Evolutionary conservation across 1,140 invertebrate genomes (phyloP).

Genomic region (Philopotamus ludificatus): DNA sequence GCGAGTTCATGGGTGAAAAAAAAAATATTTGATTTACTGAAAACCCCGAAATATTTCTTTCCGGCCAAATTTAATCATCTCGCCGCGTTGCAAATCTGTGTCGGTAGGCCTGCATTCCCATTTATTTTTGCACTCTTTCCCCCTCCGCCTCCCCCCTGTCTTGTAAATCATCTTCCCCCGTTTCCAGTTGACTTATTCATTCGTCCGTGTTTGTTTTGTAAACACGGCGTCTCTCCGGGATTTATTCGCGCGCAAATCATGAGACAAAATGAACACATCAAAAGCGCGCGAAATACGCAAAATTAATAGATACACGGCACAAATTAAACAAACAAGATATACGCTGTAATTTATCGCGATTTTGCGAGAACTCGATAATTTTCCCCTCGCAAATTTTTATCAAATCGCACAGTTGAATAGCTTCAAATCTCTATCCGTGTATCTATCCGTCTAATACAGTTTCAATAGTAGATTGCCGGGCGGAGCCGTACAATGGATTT

Average conservation of each 20-base stretch:
- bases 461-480: conserved; percentile 21
- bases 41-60: not conserved
- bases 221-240: not conserved
- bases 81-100: not conserved
- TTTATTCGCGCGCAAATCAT: conserved; percentile 12
- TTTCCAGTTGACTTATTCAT: conserved; percentile 11
- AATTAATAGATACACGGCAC: not conserved
- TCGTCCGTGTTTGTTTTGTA: conserved; percentile 22
- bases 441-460: conserved; percentile 11
- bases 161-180: conserved; percentile 29
- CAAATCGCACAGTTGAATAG: too few relatives aligned
- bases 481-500: conserved; percentile 38
- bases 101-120: not conserved
- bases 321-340: not conserved
- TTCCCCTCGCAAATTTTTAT: too few relatives aligned
- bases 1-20: too few relatives aligned
- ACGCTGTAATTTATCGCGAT: not conserved
- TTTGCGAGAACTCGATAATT: too few relatives aligned
- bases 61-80: not conserved
- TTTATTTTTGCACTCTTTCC: not conserved
- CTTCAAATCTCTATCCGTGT: not conserved
- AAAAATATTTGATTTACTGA: too few relatives aligned
- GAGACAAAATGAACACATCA: not conserved
- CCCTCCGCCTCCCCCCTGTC: not conserved
- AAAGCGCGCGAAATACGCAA: not conserved